These are phyloP conservation scores for Coptodon bakossiorum DNA, from an alignment of 2,113 vertebrate species.

Conservation along the genomic window DNA sequence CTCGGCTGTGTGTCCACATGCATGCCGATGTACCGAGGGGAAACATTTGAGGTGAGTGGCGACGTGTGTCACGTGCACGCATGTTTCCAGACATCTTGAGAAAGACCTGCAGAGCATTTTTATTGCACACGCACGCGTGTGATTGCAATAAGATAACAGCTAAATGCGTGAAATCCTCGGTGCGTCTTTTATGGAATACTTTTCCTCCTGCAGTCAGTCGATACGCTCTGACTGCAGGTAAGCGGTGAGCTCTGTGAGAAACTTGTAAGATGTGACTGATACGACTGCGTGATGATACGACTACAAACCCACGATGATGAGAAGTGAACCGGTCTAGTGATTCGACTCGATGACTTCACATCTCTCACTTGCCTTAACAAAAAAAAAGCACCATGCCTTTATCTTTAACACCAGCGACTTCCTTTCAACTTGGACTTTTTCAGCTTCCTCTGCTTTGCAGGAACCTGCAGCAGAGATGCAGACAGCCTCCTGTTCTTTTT, in stretches of 20 bases:
- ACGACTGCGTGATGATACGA: rapidly evolving
- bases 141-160: background rate
- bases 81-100: background rate
- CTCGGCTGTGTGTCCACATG: background rate
- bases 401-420: background rate
- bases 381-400: background rate
- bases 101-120: background rate
- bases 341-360: background rate
- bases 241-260: background rate
- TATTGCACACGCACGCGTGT: rapidly evolving
- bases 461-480: background rate
- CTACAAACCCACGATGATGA: background rate
- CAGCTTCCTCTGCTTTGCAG: background rate
- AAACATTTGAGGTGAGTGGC: background rate
- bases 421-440: background rate
- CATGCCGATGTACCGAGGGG: background rate
- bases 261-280: background rate
- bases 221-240: background rate
- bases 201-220: background rate
- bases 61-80: background rate
- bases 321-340: background rate
- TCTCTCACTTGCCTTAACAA: background rate
- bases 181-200: background rate
- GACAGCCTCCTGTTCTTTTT: background rate
- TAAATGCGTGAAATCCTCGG: background rate